phyloP scores from a whole-genome alignment of 2,113 vertebrate species.

The Epinephelus lanceolatus region DNA sequence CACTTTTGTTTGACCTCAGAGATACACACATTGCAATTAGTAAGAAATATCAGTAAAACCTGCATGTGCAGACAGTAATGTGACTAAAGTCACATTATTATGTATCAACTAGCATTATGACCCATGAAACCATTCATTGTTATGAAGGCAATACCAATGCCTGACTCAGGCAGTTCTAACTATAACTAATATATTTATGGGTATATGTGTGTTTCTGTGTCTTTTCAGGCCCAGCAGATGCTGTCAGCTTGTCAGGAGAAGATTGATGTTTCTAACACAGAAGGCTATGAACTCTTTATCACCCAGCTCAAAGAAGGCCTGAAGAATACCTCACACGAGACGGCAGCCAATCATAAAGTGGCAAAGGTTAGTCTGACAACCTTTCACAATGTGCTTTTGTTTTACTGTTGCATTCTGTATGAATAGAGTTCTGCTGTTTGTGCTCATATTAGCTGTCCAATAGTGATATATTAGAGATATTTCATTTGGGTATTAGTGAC shows the following conservation, averaged over 20 bases:
- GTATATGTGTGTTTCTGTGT: conserved; percentile 44
- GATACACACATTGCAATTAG: too few species aligned
- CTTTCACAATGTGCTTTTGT: background rate
- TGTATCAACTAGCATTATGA: background rate
- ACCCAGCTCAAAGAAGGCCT: conserved; percentile 97
- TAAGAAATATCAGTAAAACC: too few species aligned
- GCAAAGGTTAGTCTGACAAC: conserved; percentile 90
- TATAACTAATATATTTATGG: background rate
- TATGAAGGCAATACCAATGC: background rate
- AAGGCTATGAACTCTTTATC: conserved; percentile 97
- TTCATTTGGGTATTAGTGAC: background rate
- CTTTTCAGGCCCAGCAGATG: conserved; percentile 93
- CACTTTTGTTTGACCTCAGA: too few species aligned
- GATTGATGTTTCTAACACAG: conserved; percentile 95
- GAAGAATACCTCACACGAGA: conserved; percentile 99
- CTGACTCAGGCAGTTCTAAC: background rate
- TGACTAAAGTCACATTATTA: background rate
- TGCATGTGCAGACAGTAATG: background rate
- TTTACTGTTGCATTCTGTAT: background rate
- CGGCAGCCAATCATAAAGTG: conserved; percentile 99
- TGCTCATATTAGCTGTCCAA: background rate
- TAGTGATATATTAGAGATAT: background rate
- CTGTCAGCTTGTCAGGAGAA: conserved; percentile 97
- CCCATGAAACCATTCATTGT: background rate
- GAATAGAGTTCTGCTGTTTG: background rate